These are phyloP conservation scores for Oscheius onirici DNA, from an alignment of 2,888 invertebrate species.

Conservation along the genomic window DNA sequence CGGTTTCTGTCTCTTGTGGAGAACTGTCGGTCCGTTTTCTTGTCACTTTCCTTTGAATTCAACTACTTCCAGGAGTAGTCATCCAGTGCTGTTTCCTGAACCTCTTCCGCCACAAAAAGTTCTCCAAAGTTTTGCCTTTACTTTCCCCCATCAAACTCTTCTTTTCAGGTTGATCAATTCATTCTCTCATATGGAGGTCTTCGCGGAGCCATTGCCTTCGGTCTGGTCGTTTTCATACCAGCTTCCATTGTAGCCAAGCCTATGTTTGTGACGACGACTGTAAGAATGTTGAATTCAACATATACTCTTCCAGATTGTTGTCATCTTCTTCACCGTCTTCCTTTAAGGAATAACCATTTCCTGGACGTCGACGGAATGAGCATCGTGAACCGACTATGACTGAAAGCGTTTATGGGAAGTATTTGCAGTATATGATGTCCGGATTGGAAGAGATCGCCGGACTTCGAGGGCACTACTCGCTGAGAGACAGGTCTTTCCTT, in stretches of 20 bases:
- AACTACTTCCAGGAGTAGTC: slow-evolving; percentile 82
- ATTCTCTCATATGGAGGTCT: slow-evolving; percentile 96
- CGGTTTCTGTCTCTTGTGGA: slow-evolving; percentile 87
- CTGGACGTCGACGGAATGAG: slow-evolving; percentile 90
- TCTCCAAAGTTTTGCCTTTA: slow-evolving; percentile 40
- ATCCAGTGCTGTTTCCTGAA: slow-evolving; percentile 90
- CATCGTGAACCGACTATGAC: slow-evolving; percentile 93
- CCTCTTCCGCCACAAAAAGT: slow-evolving; percentile 79
- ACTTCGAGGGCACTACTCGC: slow-evolving; percentile 80
- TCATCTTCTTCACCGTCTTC: slow-evolving; percentile 97
- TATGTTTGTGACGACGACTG: slow-evolving; percentile 90
- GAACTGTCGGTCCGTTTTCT: slow-evolving; percentile 81
- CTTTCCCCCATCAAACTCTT: too few relatives aligned
- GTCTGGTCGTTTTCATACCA: slow-evolving; percentile 85
- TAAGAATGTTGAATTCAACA: too few relatives aligned
- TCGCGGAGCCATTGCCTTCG: slow-evolving; percentile 95
- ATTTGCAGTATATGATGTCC: slow-evolving; percentile 97
- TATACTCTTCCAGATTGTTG: slow-evolving; percentile 82
- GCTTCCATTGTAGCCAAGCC: slow-evolving; percentile 83
- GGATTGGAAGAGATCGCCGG: slow-evolving; percentile 95
- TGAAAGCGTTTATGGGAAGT: slow-evolving; percentile 94
- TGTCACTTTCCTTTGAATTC: not conserved
- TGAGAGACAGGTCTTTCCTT: slow-evolving; percentile 59
- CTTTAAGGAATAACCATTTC: slow-evolving; percentile 91
- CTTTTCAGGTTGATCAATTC: slow-evolving; percentile 78